Evolutionary conservation across 2,113 vertebrate species (phyloP).

Genomic region (Psittacus erithacus): DNA sequence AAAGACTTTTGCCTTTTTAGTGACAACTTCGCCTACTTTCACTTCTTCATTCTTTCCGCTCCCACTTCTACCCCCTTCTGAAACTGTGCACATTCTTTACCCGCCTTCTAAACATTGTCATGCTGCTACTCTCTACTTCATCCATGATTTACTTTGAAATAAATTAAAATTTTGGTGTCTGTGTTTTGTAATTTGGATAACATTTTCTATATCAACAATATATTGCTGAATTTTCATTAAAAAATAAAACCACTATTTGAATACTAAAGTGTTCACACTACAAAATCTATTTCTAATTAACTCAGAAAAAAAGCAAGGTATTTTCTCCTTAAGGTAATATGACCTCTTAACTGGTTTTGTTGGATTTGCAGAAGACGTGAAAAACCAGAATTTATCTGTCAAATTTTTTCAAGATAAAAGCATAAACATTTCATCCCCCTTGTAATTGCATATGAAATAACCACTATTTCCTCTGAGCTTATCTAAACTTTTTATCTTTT

Average conservation of each 20-base stretch:
- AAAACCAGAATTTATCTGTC: slow-evolving; percentile 20
- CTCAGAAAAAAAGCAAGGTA: background rate
- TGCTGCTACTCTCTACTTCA: background rate
- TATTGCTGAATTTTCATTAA: background rate
- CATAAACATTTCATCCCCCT: background rate
- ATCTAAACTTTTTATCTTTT: slow-evolving; percentile 27
- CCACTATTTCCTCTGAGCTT: background rate
- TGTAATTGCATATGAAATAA: slow-evolving; percentile 32
- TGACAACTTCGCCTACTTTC: slow-evolving; percentile 80
- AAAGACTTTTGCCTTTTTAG: slow-evolving; percentile 70
- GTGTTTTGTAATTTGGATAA: background rate
- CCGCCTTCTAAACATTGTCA: background rate
- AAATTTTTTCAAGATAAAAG: slow-evolving; percentile 34
- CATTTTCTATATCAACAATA: background rate
- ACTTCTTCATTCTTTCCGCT: background rate
- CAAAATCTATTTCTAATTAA: background rate
- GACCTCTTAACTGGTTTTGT: background rate
- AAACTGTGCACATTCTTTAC: background rate
- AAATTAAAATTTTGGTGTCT: background rate
- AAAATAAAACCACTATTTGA: background rate
- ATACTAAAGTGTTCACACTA: background rate
- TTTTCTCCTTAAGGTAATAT: background rate
- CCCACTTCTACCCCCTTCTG: background rate
- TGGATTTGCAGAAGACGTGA: background rate
- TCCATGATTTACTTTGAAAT: background rate